Conservation (phyloP, 2,888 invertebrate species). For the Eledone cirrhosa region DNA sequence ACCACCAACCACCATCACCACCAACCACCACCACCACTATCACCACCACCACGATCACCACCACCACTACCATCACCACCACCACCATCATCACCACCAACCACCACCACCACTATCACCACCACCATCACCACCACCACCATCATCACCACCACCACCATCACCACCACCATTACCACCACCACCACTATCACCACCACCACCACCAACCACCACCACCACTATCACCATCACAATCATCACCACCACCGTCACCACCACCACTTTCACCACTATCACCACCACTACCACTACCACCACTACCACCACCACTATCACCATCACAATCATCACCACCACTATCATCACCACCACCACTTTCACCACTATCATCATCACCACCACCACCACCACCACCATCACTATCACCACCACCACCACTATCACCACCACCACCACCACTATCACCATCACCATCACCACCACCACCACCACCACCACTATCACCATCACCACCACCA, state of each 20-base stretch:
- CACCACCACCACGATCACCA: neutral
- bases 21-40: neutral
- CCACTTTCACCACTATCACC: too few relatives aligned
- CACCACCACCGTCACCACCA: neutral
- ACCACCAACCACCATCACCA: neutral
- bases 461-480: neutral
- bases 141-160: too few relatives aligned
- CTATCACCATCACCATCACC: neutral
- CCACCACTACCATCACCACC: neutral
- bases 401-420: neutral
- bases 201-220: neutral
- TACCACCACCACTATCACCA: neutral
- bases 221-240: neutral
- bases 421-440: neutral
- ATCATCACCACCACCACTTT: neutral
- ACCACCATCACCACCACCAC: neutral
- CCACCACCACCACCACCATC: neutral
- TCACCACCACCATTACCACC: neutral
- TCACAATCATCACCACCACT: neutral
- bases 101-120: neutral
- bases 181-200: neutral
- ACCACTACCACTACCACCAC: neutral
- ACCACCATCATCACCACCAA: too few relatives aligned
- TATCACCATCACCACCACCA: neutral
- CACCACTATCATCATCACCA: neutral